Conservation (phyloP, 1,140 invertebrate species). For the Euglossa dilemma region DNA sequence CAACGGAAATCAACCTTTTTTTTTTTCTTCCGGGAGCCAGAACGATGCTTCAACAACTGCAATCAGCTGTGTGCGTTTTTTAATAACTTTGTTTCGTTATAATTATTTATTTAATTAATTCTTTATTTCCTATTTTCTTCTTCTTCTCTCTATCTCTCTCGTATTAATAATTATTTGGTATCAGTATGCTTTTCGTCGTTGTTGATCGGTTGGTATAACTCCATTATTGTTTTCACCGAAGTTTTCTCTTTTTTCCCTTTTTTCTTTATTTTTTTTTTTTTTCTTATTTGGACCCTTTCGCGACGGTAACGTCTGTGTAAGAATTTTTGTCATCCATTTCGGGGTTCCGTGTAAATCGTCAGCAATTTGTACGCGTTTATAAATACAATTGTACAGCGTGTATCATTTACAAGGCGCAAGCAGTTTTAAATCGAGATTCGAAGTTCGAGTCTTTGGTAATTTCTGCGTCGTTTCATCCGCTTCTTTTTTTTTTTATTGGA, state of each 20-base stretch:
- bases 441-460: neutral
- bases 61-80: conserved; percentile 36
- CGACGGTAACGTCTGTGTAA: conserved; percentile 15
- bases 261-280: neutral
- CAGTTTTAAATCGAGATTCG: neutral
- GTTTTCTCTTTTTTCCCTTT: neutral
- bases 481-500: too few relatives aligned
- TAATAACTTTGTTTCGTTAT: too few relatives aligned
- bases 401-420: neutral
- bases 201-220: neutral
- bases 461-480: neutral
- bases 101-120: neutral
- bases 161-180: neutral
- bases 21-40: conserved; percentile 28
- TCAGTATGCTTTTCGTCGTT: conserved; percentile 16
- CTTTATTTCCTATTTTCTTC: neutral
- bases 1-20: neutral
- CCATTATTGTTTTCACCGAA: neutral
- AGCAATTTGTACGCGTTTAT: neutral
- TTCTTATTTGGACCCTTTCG: conserved; percentile 35
- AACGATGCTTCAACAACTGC: conserved; percentile 52
- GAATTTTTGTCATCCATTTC: neutral
- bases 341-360: neutral
- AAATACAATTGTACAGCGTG: conserved; percentile 6
- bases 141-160: neutral